These are phyloP conservation scores for Heteractis magnifica DNA, from an alignment of 92 coral and sea anemone species.

Conservation along the genomic window DNA sequence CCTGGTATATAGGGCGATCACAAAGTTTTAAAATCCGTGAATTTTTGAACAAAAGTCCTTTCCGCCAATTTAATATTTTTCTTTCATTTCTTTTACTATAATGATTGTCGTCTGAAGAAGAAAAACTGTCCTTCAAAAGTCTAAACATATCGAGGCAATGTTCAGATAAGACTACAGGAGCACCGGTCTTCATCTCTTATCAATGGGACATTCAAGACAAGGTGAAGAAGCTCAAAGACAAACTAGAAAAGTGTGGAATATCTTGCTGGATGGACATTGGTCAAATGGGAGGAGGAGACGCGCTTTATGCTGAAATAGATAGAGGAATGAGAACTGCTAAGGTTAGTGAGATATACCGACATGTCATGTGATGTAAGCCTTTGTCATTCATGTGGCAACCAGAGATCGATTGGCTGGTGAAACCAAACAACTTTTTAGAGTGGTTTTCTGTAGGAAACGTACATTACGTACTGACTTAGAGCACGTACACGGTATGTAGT, in stretches of 20 bases:
- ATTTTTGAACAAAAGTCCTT: no score
- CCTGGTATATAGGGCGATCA: no score
- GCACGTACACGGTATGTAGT: no score
- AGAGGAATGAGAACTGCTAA: slow-evolving; percentile 78
- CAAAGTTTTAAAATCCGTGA: no score
- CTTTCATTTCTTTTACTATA: no score
- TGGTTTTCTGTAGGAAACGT: no score
- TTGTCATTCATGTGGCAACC: no score
- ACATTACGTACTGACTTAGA: no score
- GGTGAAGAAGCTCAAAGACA: slow-evolving; percentile 47
- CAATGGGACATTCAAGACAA: slow-evolving; percentile 88
- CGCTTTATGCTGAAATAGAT: slow-evolving; percentile 72
- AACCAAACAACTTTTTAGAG: no score
- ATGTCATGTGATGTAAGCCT: no score
- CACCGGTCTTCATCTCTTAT: slow-evolving; percentile 79
- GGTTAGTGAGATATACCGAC: slow-evolving; percentile 55
- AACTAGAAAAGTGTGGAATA: slow-evolving; percentile 64
- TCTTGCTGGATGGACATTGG: slow-evolving; percentile 89
- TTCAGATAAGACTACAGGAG: background rate
- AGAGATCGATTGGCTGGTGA: no score
- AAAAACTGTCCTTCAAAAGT: background rate
- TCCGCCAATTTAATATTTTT: no score
- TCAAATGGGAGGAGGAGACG: slow-evolving; percentile 95
- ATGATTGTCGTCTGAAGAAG: background rate
- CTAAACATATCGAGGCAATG: background rate